Conservation (phyloP, 2,113 vertebrate genomes). For the Lampris incognitus region DNA sequence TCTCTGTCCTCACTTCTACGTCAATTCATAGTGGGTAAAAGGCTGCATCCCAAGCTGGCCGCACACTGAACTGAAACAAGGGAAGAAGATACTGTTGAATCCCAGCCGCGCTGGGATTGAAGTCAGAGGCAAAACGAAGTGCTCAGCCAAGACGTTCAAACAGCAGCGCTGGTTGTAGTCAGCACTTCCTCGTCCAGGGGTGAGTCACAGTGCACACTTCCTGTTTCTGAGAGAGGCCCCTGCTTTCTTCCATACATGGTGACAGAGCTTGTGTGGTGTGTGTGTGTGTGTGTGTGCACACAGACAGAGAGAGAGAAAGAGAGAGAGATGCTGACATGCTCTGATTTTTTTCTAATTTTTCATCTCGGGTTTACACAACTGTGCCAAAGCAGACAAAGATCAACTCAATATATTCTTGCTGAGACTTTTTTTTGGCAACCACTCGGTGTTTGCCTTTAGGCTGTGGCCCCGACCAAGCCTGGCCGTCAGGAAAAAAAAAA, state of each 20-base stretch:
- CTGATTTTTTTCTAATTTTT: background rate
- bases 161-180: slow-evolving; percentile 49
- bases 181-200: slow-evolving; percentile 68
- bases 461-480: too few species aligned
- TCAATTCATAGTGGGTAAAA: background rate
- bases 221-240: slow-evolving; percentile 68
- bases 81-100: background rate
- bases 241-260: slow-evolving; percentile 80
- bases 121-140: slow-evolving; percentile 24
- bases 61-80: background rate
- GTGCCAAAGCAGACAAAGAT: background rate
- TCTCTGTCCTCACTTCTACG: background rate
- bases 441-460: too few species aligned
- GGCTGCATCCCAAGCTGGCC: background rate
- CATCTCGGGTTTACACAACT: background rate
- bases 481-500: too few species aligned
- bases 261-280: slow-evolving; percentile 24
- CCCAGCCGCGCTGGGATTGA: background rate
- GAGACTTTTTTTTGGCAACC: too few species aligned
- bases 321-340: slow-evolving; percentile 24
- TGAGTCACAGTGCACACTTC: slow-evolving; percentile 76
- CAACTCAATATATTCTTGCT: background rate
- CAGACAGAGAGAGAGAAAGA: background rate
- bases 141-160: slow-evolving; percentile 34
- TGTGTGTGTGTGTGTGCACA: slow-evolving; percentile 5